Evolutionary conservation across 2,888 invertebrate genomes (phyloP), one percentile per base, ranked within the genome.

Genomic region (Alviniconcha strummeri): DNA sequence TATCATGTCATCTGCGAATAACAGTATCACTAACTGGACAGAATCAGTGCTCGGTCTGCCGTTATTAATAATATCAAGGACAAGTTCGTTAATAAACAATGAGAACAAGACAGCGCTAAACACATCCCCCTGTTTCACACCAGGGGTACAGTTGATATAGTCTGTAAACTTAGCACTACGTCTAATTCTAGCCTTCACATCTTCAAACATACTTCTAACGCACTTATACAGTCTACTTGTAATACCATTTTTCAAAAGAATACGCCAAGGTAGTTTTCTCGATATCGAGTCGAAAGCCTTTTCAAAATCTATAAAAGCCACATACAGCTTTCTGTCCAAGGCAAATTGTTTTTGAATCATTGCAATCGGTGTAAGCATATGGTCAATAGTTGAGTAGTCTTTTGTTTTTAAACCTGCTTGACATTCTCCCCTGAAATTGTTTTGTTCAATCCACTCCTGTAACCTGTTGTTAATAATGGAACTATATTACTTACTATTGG

Each of bases 281-380:
- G 71, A 71, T 5, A 71, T 71, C 4, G 71, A 71, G n/a, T 71
- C 71, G 19, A 71, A 71, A 9, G 71, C 71, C 19, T 71, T 71
- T 2, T 71, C 71, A 71, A 71, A 71, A 19, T 71, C 71, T 6
- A 71, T 71, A 19, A 71, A 71, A 4, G 71, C 71, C 5, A 19
- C 19, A n/a, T 71, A 71, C 9, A 71, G 9, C n/a, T 71, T 19
- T 17, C 71, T n/a, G 2, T 71, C 19, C n/a, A 19, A 71, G 5
- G 71, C 71, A 71, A 71, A 71, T 19, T 71, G 71, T 71, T 71
- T 71, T 71, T 71, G n/a, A n/a, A 71, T 19, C n/a, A 19, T 19
- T 71, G 71, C 71, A 5, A 71, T 19, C 17, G 19, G 19, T 64
- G 71, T 71, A n/a, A 71, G 19, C 17, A 71, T 71, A 71, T 71